These are phyloP conservation scores for Aphis gossypii DNA, from an alignment of 1,140 invertebrate species.

Conservation along the genomic window DNA sequence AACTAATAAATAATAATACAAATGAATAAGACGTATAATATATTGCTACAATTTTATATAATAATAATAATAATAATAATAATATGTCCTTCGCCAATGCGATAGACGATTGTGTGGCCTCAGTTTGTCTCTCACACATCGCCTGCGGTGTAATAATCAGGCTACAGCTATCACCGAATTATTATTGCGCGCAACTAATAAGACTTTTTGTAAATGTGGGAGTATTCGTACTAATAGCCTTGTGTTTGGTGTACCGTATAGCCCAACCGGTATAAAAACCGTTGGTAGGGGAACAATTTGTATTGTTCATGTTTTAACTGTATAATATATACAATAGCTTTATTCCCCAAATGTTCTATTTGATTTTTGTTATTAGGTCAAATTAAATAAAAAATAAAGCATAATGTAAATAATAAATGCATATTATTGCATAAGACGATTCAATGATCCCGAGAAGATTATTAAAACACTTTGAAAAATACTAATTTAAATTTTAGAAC, in stretches of 20 bases:
- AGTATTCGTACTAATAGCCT: background rate
- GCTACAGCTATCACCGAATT: background rate
- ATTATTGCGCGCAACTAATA: background rate
- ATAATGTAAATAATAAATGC: background rate
- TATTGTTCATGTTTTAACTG: background rate
- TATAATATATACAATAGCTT: background rate
- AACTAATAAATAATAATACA: background rate
- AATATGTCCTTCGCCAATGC: background rate
- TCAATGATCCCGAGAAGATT: background rate
- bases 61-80: background rate
- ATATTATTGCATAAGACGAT: background rate
- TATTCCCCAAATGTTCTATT: background rate
- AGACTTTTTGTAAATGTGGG: conserved; percentile 13
- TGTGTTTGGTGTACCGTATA: conserved; percentile 38
- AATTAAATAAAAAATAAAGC: background rate
- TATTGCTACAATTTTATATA: background rate
- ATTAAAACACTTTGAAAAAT: background rate
- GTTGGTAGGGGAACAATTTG: background rate
- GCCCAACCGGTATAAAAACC: background rate
- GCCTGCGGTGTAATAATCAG: background rate
- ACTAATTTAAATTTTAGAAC: background rate
- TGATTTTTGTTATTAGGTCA: conserved; percentile 5
- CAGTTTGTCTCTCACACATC: conserved; percentile 7
- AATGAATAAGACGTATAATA: background rate
- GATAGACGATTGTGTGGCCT: conserved; percentile 22